Evolutionary conservation across 2,888 invertebrate species (phyloP).

Genomic region (Lycia hirtaria): DNA sequence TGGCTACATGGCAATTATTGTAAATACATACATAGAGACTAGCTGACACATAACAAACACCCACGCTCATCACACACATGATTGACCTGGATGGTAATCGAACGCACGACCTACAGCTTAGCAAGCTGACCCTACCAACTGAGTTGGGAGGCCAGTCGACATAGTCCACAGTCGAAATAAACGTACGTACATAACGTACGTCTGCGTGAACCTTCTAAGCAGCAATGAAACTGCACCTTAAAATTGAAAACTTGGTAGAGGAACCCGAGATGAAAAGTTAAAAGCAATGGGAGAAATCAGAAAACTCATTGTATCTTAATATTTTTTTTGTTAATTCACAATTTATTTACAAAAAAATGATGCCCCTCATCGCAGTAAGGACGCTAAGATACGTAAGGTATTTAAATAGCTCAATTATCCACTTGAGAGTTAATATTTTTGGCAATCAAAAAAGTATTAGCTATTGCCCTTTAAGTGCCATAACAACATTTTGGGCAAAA

Average conservation of each 20-base stretch:
- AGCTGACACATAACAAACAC: no score
- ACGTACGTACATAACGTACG: no score
- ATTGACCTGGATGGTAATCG: no score
- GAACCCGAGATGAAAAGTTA: neutral
- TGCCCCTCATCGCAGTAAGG: neutral
- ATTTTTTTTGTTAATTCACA: neutral
- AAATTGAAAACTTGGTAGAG: neutral
- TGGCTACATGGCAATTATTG: no score
- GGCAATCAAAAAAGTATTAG: slow-evolving; percentile 15
- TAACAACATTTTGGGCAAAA: slow-evolving; percentile 6
- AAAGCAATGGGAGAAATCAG: neutral
- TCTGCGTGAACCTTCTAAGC: no score
- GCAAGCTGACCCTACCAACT: no score
- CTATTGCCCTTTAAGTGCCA: neutral
- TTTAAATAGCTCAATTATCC: slow-evolving; percentile 5
- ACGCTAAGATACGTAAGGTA: neutral
- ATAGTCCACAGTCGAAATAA: no score
- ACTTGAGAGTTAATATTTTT: slow-evolving; percentile 1
- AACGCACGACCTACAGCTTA: no score
- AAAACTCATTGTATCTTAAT: neutral
- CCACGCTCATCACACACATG: no score
- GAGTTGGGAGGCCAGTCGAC: no score
- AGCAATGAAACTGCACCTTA: no score
- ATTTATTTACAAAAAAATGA: neutral
- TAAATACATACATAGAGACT: no score